Conservation (phyloP, 1,140 invertebrate genomes). For the Coboldia fuscipes region DNA sequence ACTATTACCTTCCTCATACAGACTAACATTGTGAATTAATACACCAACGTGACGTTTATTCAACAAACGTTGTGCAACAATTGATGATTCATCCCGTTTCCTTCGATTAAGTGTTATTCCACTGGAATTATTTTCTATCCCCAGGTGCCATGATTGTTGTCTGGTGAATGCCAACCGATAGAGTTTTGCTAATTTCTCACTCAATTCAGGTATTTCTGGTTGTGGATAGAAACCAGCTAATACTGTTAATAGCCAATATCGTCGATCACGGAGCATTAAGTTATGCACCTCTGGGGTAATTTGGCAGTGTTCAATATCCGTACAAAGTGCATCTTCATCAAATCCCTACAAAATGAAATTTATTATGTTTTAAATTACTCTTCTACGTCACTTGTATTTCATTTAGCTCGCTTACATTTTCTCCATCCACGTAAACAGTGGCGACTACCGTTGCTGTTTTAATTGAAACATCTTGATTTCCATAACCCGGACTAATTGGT, state of each 20-base stretch:
- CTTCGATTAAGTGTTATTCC: too few species aligned
- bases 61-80: too few species aligned
- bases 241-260: conserved; percentile 63
- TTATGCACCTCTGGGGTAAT: too few species aligned
- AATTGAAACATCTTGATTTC: conserved; percentile 12
- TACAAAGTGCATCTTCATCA: background rate
- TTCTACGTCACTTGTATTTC: too few species aligned
- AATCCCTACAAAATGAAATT: too few species aligned
- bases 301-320: too few species aligned
- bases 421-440: conserved; percentile 31
- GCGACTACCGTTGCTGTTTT: conserved; percentile 30
- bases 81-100: too few species aligned
- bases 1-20: background rate
- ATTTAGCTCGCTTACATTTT: conserved; percentile 12
- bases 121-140: conserved; percentile 21
- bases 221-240: conserved; percentile 27
- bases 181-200: conserved; percentile 32
- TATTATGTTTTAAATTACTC: too few species aligned
- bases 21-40: background rate
- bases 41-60: background rate
- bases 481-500: conserved; percentile 11
- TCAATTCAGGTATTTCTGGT: conserved; percentile 23
- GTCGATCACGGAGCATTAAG: conserved; percentile 25
- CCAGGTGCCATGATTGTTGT: conserved; percentile 46
- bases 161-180: conserved; percentile 43